phyloP scores from a whole-genome alignment of 2,797 vertebrate genomes.

The Neomorphus geoffroyi region DNA sequence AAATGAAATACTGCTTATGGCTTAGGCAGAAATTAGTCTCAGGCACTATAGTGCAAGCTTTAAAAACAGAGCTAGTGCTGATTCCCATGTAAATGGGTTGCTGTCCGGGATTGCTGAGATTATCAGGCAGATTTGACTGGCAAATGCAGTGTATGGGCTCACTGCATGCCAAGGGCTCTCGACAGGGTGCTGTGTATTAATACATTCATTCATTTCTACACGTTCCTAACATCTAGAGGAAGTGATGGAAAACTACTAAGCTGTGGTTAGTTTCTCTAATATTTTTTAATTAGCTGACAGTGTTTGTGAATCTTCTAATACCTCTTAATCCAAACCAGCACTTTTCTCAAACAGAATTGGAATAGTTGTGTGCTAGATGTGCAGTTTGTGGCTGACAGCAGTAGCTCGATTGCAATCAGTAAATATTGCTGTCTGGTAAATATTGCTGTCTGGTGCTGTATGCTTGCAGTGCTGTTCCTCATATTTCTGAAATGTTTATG shows the following conservation, averaged over 20 bases:
- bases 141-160: background rate
- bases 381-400: background rate
- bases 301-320: slow-evolving; percentile 40
- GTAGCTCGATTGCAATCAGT: background rate
- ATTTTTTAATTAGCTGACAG: slow-evolving; percentile 47
- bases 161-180: background rate
- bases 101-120: background rate
- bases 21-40: background rate
- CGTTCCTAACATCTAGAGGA: background rate
- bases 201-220: slow-evolving; percentile 8
- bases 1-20: background rate
- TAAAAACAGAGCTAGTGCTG: background rate
- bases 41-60: background rate
- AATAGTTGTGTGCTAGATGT: background rate
- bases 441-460: background rate
- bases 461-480: background rate
- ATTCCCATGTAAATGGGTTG: fast-evolving
- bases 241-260: slow-evolving; percentile 4
- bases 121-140: background rate
- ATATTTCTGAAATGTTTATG: slow-evolving; percentile 11
- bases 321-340: slow-evolving; percentile 18
- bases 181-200: background rate
- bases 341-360: slow-evolving; percentile 5
- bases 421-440: slow-evolving; percentile 11
- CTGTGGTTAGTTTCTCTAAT: background rate